Evolutionary conservation across 1,140 invertebrate genomes (phyloP).

Genomic region (Drosophila murphyi): DNA sequence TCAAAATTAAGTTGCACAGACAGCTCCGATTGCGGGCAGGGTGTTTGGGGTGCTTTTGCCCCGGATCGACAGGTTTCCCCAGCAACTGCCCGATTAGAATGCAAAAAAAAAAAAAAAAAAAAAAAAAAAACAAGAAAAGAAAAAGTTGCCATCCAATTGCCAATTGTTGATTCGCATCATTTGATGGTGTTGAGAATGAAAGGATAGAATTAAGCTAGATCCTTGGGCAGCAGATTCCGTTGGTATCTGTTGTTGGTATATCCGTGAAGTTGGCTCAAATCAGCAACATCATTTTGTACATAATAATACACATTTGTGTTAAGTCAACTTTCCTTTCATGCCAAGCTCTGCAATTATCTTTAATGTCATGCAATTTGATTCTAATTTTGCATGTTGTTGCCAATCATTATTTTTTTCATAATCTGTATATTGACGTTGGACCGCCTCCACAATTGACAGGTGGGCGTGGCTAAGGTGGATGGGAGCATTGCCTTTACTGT

Average conservation of each 20-base stretch:
- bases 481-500: constrained; percentile 40
- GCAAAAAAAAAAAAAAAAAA: constrained; percentile 12
- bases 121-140: constrained; percentile 17
- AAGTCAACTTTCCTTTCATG: background rate
- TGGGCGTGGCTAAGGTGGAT: constrained; percentile 14
- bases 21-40: constrained; percentile 9
- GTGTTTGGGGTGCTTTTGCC: background rate
- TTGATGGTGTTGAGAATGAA: constrained; percentile 17
- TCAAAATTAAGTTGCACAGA: constrained; percentile 66
- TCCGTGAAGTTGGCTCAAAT: no score
- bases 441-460: constrained; percentile 49
- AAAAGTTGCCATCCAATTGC: constrained; percentile 44
- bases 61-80: constrained; percentile 36
- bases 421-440: constrained; percentile 56
- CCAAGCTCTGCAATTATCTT: constrained; percentile 8
- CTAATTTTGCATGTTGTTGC: constrained; percentile 35
- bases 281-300: no score
- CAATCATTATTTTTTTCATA: constrained; percentile 33
- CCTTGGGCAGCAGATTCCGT: background rate
- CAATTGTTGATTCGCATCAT: constrained; percentile 5
- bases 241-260: no score
- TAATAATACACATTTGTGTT: background rate
- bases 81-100: constrained; percentile 43
- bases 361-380: constrained; percentile 33
- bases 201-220: constrained; percentile 30